These are phyloP conservation scores for Rhombomys opimus DNA, from an alignment of 2,113 vertebrate genomes.

Conservation along the genomic window DNA sequence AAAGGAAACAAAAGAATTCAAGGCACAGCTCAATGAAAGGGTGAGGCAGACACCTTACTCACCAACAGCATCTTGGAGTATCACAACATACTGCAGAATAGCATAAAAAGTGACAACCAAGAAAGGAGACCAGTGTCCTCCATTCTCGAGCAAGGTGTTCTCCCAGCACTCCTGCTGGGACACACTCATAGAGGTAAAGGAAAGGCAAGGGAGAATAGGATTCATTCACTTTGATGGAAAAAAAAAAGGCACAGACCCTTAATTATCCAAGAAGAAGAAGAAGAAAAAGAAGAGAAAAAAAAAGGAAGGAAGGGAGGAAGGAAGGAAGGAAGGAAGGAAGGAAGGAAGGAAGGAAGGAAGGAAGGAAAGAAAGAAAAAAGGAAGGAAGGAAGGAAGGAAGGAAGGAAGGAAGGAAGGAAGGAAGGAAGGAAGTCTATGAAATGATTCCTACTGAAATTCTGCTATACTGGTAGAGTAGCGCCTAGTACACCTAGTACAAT, in stretches of 20 bases:
- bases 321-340: too few species aligned
- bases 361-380: too few species aligned
- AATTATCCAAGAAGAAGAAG: not conserved
- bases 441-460: too few species aligned
- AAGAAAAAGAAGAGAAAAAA: too few species aligned
- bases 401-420: too few species aligned
- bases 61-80: not conserved
- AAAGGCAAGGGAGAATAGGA: not conserved
- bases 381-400: too few species aligned
- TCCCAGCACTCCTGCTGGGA: not conserved
- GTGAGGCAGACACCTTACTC: not conserved
- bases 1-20: conserved; percentile 1
- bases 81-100: not conserved
- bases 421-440: too few species aligned
- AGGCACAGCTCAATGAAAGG: conserved; percentile 13
- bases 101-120: not conserved
- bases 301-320: too few species aligned
- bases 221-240: not conserved
- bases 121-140: not conserved
- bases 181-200: not conserved
- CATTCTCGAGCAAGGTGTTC: not conserved
- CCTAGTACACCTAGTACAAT: not conserved
- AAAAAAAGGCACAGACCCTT: not conserved
- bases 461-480: not conserved
- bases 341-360: too few species aligned